Evolutionary conservation across 2,888 invertebrate genomes (phyloP).

Genomic region (Octodonta nipae): DNA sequence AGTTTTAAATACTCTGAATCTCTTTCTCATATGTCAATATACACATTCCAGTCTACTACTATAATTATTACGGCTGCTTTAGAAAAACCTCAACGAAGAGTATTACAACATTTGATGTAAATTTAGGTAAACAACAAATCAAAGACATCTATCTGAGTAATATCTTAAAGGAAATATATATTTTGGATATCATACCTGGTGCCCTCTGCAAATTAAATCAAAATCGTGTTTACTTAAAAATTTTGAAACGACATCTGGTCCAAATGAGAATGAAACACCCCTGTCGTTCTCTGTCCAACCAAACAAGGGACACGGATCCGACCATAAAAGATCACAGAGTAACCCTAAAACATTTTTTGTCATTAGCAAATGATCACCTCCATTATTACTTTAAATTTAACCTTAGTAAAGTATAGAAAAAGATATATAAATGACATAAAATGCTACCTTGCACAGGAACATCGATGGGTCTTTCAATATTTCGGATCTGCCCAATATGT

Average conservation of each 20-base stretch:
- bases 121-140: too few species aligned
- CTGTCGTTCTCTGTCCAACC: slow-evolving; percentile 27
- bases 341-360: slow-evolving; percentile 16
- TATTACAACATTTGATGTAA: too few species aligned
- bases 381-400: too few species aligned
- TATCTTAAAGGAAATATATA: too few species aligned
- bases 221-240: slow-evolving; percentile 26
- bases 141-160: too few species aligned
- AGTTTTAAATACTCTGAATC: too few species aligned
- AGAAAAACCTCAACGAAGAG: too few species aligned
- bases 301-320: slow-evolving; percentile 21
- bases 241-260: slow-evolving; percentile 23
- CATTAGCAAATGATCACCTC: too few species aligned
- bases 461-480: slow-evolving; percentile 23
- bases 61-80: too few species aligned
- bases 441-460: slow-evolving; percentile 21
- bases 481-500: slow-evolving; percentile 25
- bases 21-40: too few species aligned
- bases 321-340: slow-evolving; percentile 28
- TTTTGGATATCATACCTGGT: slow-evolving; percentile 24
- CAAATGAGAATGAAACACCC: slow-evolving; percentile 27
- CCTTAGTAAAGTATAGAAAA: too few species aligned
- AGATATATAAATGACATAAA: neutral
- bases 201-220: slow-evolving; percentile 27
- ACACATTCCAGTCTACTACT: too few species aligned